Evolutionary conservation across 2,888 invertebrate genomes (phyloP).

Genomic region (Ecliptopera silaceata): DNA sequence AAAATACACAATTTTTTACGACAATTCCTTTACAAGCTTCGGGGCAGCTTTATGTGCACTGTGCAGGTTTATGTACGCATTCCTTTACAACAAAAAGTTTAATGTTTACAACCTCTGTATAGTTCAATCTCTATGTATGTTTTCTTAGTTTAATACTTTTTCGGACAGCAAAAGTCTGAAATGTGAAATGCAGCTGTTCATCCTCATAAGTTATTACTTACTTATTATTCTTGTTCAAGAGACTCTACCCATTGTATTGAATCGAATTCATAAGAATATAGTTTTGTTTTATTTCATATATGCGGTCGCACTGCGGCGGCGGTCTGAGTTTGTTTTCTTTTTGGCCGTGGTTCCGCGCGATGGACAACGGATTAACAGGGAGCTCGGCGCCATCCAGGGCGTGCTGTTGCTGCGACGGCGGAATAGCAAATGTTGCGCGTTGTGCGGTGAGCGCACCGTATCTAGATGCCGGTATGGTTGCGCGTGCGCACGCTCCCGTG

Average conservation of each 20-base stretch:
- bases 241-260: conserved; percentile 48
- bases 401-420: conserved; percentile 51
- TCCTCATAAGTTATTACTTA: conserved; percentile 6
- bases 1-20: conserved; percentile 43
- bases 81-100: conserved; percentile 31
- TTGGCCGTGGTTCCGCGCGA: conserved; percentile 63
- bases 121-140: conserved; percentile 13
- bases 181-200: conserved; percentile 33
- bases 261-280: conserved; percentile 42
- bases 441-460: conserved; percentile 56
- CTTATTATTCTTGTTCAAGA: conserved; percentile 32
- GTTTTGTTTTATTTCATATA: conserved; percentile 47
- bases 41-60: conserved; percentile 41
- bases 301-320: conserved; percentile 28
- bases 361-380: conserved; percentile 75
- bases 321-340: conserved; percentile 56
- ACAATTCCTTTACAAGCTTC: conserved; percentile 38
- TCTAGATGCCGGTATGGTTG: conserved; percentile 54
- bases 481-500: conserved; percentile 49
- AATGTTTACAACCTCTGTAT: conserved; percentile 21
- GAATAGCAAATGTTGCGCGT: conserved; percentile 68
- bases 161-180: conserved; percentile 11
- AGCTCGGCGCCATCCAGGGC: conserved; percentile 67
- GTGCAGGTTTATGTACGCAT: conserved; percentile 43
- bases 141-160: conserved; percentile 16